Evolutionary conservation across 2,797 vertebrate genomes (phyloP), one percentile per base, ranked within the genome.

Genomic region (Gorsachius magnificus): DNA sequence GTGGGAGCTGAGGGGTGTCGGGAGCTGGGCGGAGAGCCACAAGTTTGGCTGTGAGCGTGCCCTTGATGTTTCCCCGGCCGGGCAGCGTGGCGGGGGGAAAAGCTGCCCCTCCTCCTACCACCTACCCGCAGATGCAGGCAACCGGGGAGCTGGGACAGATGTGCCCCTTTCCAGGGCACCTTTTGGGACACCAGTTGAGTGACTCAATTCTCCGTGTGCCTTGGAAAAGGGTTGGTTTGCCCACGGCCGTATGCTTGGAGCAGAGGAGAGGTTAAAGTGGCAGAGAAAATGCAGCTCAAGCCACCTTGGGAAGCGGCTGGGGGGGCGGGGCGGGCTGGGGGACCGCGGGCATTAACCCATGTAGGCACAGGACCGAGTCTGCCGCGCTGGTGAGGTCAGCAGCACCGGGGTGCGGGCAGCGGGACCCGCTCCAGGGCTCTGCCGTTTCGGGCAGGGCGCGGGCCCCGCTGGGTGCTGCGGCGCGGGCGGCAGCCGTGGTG

Each of bases 171-270:
- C 33, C n/a, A 46, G 78, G 50, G 57, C 46, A 21, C n/a, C 29
- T 33, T 66, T 12, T 3, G 5, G 3, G 14, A 5, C 19, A 1
- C 4, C 26, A 0, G 9, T 1, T 1, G 15, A 21, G 58, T 1
- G 9, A 19, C 6, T 14, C 22, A 2, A 1, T 8, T 24, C 22
- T 21, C 56, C 10, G 1, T 6, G 22, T 14, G 51, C 31, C 64
- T 36, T 20, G 50, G 56, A 7, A 8, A 38, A 48, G 28, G 19
- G 36, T 16, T 11, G 41, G 12, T 9, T 36, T 60, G 36, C 54
- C 36, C 4, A 2, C 1, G 16, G 28, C 81, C 29, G 16, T 3
- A 4, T 0, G 8, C 41, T 26, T 10, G 22, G 35, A 9, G 69
- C 11, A 33, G 35, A 6, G 53, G 10, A 58, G 45, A 45, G 36